Conservation (phyloP, 2,888 invertebrate species). For the Tetropium fuscum region DNA sequence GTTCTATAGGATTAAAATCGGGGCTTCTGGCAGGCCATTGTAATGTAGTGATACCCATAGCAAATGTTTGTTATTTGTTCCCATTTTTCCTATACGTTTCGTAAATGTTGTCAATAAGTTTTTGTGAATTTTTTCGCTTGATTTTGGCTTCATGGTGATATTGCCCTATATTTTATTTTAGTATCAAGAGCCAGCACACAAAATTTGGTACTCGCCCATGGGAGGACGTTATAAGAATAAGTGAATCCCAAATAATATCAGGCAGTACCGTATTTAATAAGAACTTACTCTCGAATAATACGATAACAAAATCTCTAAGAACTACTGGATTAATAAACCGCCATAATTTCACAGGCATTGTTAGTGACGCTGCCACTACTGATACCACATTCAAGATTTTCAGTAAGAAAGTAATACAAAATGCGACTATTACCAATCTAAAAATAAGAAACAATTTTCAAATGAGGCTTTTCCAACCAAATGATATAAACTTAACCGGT, state of each 20-base stretch:
- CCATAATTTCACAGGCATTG: slow-evolving; percentile 52
- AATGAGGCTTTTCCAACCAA: slow-evolving; percentile 27
- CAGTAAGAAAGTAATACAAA: slow-evolving; percentile 55
- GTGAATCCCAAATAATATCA: slow-evolving; percentile 43
- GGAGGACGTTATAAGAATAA: slow-evolving; percentile 45
- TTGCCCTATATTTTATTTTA: slow-evolving; percentile 32
- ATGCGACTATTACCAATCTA: slow-evolving; percentile 52
- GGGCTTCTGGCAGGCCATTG: background rate
- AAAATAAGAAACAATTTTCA: slow-evolving; percentile 40
- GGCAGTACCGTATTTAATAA: slow-evolving; percentile 45
- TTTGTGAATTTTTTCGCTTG: no score
- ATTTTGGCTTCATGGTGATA: no score
- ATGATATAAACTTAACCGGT: slow-evolving; percentile 38
- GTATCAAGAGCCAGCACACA: slow-evolving; percentile 43
- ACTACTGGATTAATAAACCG: slow-evolving; percentile 52
- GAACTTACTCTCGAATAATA: slow-evolving; percentile 38
- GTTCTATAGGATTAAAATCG: no score
- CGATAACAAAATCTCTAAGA: slow-evolving; percentile 38
- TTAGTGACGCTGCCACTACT: slow-evolving; percentile 56
- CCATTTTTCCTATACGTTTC: background rate
- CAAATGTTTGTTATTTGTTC: no score
- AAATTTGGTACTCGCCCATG: slow-evolving; percentile 47
- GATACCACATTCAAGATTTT: slow-evolving; percentile 40
- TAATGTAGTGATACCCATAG: background rate
- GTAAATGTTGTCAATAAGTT: no score